Base-by-base conservation (phyloP, 2,888 invertebrate genomes). In the Stenodema calcarata region DNA sequence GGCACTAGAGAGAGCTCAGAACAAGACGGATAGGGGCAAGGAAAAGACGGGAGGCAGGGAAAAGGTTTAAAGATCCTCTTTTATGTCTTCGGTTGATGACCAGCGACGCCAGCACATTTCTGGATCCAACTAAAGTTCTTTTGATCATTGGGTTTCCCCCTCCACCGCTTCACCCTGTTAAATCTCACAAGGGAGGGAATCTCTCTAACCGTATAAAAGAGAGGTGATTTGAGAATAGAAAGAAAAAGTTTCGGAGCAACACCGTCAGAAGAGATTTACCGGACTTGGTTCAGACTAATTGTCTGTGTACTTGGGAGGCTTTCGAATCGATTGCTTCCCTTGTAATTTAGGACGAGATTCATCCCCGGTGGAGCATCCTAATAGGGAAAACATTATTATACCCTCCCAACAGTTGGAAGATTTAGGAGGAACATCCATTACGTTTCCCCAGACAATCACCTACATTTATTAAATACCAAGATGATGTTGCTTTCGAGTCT, bases 101-200 rank as follows among this genome's bases (percentile, higher is more conserved):
- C 84, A 73, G 70, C 75, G 75, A 84, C 84, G 84, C 84, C 84
- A 84, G 84, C 84, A 84, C 84, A 84, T 84, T 82, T 84, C 84
- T 44, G 75, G 47, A 84, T 75, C 73, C 73, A 73, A 82, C 82
- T 62, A 35, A 41, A 62, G 54, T 35, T 84, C 84, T 84, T 84
- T 84, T 84, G 84, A 84, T 84, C 84, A 84, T 70, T 18, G n/a
- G 82, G 44, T 54, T 80, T 28, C 80, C 47, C 42, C 79, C 50
- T n/a, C 50, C n/a, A 0, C 62, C 6, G 27, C 23, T 35, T 35
- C 62, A 44, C 18, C 27, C 78, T 18, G 44, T 23, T 44, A 27
- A 44, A 44, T 27, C 42, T 44, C 27, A 18, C 42, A 44, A 27
- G 78, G 44, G 47, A 44, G 30, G 35, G 47, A 44, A 44, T 78